Evolutionary conservation across 92 coral and sea anemone genomes (phyloP).

Genomic region (Palythoa grandis): DNA sequence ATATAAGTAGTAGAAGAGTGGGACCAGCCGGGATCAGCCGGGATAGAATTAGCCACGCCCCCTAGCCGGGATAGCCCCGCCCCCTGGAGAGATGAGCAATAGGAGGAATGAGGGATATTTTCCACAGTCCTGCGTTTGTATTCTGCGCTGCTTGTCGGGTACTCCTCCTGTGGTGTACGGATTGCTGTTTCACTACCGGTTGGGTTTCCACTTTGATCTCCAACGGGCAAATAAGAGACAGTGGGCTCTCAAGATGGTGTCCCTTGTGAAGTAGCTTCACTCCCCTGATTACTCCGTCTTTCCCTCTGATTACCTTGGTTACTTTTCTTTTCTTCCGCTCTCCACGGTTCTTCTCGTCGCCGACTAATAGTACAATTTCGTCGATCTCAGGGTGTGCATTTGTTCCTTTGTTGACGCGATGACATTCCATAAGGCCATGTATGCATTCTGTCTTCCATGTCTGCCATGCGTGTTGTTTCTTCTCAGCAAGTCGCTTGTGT

Average conservation of each 20-base stretch:
- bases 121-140: neutral
- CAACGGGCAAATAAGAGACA: slow-evolving; percentile 10
- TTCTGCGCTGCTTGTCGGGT: neutral
- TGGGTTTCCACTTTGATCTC: neutral
- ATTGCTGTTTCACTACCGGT: neutral
- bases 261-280: slow-evolving; percentile 23
- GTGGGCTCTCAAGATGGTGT: slow-evolving; percentile 26
- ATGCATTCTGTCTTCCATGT: no score
- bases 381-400: no score
- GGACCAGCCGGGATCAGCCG: no score
- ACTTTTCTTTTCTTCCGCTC: slow-evolving; percentile 52
- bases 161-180: neutral
- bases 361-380: slow-evolving; percentile 49
- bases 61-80: no score
- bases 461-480: no score
- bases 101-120: no score
- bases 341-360: slow-evolving; percentile 58
- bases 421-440: slow-evolving; percentile 52
- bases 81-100: no score
- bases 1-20: no score
- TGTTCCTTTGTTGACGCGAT: no score
- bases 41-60: no score
- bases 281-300: slow-evolving; percentile 48
- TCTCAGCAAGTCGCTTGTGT: no score
- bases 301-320: slow-evolving; percentile 30